Evolutionary conservation across 2,113 vertebrate species (phyloP), one percentile per base, ranked within the genome.

Genomic region (Mobula birostris): DNA sequence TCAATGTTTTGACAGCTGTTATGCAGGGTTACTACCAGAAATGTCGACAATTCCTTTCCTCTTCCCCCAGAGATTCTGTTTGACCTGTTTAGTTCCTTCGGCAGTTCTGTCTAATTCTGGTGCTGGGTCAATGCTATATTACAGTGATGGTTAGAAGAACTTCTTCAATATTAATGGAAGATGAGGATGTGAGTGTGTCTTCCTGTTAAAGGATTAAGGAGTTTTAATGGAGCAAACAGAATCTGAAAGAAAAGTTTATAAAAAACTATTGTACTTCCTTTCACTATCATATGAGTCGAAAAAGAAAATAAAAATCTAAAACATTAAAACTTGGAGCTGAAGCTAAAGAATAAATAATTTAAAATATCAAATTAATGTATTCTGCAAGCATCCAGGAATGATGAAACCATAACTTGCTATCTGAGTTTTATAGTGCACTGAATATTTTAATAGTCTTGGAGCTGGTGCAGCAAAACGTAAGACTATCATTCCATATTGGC

Each of bases 291-390:
- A 15, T 7, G 79, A 82, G 79, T 40, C 48, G 0, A 11, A 61
- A 87, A 87, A 87, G 83, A 5, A 61, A 58, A 61, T 87, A 29
- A 24, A 63, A n/a, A 61, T 87, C 40, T 29, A 56, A 87, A 29
- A 83, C 7, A 58, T 83, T 56, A 56, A 85, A 56, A 85, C 21
- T 0, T 56, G 48, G 19, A 27, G 48, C 56, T 61, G 56, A n/a
- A 61, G 83, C 83, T 87, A 56, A 87, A 61, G 56, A 87, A 87
- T 87, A 63, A 87, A 87, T 87, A 61, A 61, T 87, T 29, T 87
- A 87, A 88, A 66, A 66, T 32, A 32, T 88, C 11, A 66, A 32
- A 88, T 88, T 63, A 88, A 88, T 88, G 61, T 88, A 88, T 32
- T 61, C 85, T 88, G 58, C 5, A 63, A 6, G 12, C 63, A 66